A percentile compares a stretch with the other conserved stretches of the same genome.
Evolutionary conservation across 2,888 invertebrate genomes (phyloP).

Genomic region (Oscheius sp.): DNA sequence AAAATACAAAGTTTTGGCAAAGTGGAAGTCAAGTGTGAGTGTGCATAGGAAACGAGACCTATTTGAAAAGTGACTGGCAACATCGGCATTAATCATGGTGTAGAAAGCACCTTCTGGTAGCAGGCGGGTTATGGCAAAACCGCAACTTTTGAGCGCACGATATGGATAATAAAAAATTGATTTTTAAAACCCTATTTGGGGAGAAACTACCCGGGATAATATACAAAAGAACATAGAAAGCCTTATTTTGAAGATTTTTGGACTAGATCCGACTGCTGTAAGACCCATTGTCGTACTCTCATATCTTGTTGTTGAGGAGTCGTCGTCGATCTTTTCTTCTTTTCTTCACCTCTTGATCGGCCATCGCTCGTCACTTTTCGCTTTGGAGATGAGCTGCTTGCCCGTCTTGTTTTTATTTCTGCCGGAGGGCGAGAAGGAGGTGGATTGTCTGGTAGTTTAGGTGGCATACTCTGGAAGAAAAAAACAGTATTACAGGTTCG

Average conservation of each 20-base stretch:
- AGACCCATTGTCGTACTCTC: slow-evolving; percentile 62
- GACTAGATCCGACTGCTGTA: slow-evolving; percentile 63
- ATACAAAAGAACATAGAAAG: neutral
- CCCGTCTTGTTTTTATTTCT: slow-evolving; percentile 39
- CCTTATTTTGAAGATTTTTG: slow-evolving; percentile 23
- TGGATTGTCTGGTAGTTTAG: slow-evolving; percentile 51
- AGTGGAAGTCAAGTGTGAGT: neutral
- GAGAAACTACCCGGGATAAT: slow-evolving; percentile 6
- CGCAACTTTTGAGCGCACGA: slow-evolving; percentile 26
- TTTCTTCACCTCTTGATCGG: slow-evolving; percentile 34
- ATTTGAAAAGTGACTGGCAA: slow-evolving; percentile 15
- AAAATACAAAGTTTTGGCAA: slow-evolving; percentile 15
- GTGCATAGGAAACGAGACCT: slow-evolving; percentile 1
- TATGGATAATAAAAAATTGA: slow-evolving; percentile 16
- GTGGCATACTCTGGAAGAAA: slow-evolving; percentile 38
- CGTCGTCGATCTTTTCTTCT: slow-evolving; percentile 40
- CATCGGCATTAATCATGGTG: slow-evolving; percentile 25
- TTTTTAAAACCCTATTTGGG: slow-evolving; percentile 3
- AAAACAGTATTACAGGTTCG: too few species aligned
- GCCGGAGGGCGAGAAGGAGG: slow-evolving; percentile 50
- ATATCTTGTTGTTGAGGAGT: slow-evolving; percentile 12
- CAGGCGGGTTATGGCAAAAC: slow-evolving; percentile 20
- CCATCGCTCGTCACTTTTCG: slow-evolving; percentile 31
- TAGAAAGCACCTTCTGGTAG: slow-evolving; percentile 22
- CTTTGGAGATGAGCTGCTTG: slow-evolving; percentile 48